Percentiles rank a stretch among this genome's conserved stretches.
These are phyloP conservation scores for Drosophila guanche DNA, from an alignment of 1,140 invertebrate genomes.

Conservation along the genomic window DNA sequence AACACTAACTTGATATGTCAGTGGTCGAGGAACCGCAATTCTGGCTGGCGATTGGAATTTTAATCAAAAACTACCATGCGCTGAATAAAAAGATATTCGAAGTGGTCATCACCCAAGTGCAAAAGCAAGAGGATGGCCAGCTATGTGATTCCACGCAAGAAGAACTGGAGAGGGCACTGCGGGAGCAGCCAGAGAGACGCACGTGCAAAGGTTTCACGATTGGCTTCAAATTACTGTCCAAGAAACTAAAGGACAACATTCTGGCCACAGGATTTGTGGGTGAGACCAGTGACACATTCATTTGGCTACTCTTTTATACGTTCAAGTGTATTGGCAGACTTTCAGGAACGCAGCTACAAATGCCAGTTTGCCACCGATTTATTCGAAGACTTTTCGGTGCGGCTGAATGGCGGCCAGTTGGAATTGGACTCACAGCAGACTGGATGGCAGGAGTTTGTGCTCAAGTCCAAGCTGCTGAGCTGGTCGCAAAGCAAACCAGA, in stretches of 20 bases:
- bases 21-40: slow-evolving; percentile 58
- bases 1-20: slow-evolving; percentile 38
- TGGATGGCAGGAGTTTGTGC: slow-evolving; percentile 50
- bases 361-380: slow-evolving; percentile 46
- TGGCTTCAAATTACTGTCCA: slow-evolving; percentile 66
- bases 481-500: slow-evolving; percentile 51
- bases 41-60: slow-evolving; percentile 65
- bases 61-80: slow-evolving; percentile 75
- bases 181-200: not conserved
- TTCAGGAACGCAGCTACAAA: slow-evolving; percentile 35
- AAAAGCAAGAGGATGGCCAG: slow-evolving; percentile 35
- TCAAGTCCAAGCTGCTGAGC: slow-evolving; percentile 49
- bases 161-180: slow-evolving; percentile 35
- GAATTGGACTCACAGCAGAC: slow-evolving; percentile 9
- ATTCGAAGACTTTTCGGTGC: slow-evolving; percentile 53
- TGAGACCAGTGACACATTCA: slow-evolving; percentile 1
- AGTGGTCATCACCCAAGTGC: slow-evolving; percentile 53
- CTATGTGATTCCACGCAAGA: slow-evolving; percentile 36
- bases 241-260: slow-evolving; percentile 56
- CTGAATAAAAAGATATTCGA: slow-evolving; percentile 78
- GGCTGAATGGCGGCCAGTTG: slow-evolving; percentile 24
- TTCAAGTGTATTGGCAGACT: slow-evolving; percentile 37
- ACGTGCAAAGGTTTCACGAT: slow-evolving; percentile 54
- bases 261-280: slow-evolving; percentile 61
- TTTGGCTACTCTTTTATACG: no score